These are phyloP conservation scores for Keiferia lycopersicella DNA, from an alignment of 2,888 invertebrate species.

Conservation along the genomic window DNA sequence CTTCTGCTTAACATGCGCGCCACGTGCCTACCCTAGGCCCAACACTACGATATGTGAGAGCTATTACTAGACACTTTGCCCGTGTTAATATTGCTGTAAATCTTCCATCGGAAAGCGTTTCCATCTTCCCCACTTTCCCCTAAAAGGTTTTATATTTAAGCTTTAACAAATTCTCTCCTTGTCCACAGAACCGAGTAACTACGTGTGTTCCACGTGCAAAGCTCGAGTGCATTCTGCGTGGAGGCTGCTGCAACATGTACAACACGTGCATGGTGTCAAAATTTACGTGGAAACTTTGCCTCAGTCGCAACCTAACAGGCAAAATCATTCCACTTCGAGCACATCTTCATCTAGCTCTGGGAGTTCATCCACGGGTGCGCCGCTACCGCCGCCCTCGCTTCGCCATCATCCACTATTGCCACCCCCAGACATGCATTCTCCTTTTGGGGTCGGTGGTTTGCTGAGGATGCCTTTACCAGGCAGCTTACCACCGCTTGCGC, in stretches of 20 bases:
- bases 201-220: constrained; percentile 97
- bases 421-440: constrained; percentile 87
- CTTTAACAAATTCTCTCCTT: constrained; percentile 51
- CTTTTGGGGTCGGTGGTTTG: constrained; percentile 87
- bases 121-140: constrained; percentile 43
- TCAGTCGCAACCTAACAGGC: constrained; percentile 67
- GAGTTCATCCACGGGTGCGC: constrained; percentile 76
- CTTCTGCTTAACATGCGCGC: constrained; percentile 71
- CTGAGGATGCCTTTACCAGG: constrained; percentile 88
- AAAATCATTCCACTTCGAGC: constrained; percentile 82
- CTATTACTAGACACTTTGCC: constrained; percentile 81
- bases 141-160: constrained; percentile 36
- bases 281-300: constrained; percentile 89
- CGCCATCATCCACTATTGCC: constrained; percentile 86
- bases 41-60: constrained; percentile 79
- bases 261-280: constrained; percentile 95
- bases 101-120: constrained; percentile 65
- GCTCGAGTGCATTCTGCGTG: constrained; percentile 96
- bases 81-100: constrained; percentile 79
- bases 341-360: constrained; percentile 81
- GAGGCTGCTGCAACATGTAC: constrained; percentile 96
- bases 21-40: constrained; percentile 75
- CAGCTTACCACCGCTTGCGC: constrained; percentile 82
- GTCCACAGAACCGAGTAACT: constrained; percentile 94
- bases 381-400: constrained; percentile 83